Percentiles rank a stretch among this genome's conserved stretches.
Evolutionary conservation across 2,797 vertebrate genomes (phyloP).

Genomic region (Hafferia zeledoni): DNA sequence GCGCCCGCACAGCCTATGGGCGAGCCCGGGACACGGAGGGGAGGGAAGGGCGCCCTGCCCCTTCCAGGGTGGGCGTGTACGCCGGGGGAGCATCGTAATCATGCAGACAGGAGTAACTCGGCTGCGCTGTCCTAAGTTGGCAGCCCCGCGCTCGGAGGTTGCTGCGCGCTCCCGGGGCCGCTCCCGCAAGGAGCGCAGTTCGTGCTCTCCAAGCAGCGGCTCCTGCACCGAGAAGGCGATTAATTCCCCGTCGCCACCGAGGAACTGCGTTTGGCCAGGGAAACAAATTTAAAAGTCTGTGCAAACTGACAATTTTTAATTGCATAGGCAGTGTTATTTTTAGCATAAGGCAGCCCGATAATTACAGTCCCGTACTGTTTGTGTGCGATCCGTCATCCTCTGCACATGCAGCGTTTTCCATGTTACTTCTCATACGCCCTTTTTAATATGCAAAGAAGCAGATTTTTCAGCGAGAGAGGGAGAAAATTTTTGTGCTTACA

Average conservation of each 20-base stretch:
- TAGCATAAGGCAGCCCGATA: not conserved
- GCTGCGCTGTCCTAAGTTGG: not conserved
- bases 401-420: not conserved
- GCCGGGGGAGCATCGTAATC: too few relatives aligned
- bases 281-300: not conserved
- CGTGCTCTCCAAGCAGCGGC: not conserved
- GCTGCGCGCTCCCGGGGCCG: not conserved
- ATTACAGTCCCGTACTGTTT: not conserved
- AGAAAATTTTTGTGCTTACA: not conserved
- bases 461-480: not conserved
- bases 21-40: too few relatives aligned
- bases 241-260: not conserved
- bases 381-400: not conserved
- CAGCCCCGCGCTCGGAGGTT: accelerated
- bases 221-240: not conserved
- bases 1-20: too few relatives aligned
- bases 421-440: not conserved
- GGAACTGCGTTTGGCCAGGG: not conserved
- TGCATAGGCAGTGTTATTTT: not conserved
- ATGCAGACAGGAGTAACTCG: too few relatives aligned
- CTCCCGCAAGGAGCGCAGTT: not conserved
- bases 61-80: too few relatives aligned
- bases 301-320: not conserved
- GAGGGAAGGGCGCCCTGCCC: too few relatives aligned
- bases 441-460: conserved; percentile 7